Conservation (phyloP, 1,140 invertebrate genomes). For the Elymnias hypermnestra region DNA sequence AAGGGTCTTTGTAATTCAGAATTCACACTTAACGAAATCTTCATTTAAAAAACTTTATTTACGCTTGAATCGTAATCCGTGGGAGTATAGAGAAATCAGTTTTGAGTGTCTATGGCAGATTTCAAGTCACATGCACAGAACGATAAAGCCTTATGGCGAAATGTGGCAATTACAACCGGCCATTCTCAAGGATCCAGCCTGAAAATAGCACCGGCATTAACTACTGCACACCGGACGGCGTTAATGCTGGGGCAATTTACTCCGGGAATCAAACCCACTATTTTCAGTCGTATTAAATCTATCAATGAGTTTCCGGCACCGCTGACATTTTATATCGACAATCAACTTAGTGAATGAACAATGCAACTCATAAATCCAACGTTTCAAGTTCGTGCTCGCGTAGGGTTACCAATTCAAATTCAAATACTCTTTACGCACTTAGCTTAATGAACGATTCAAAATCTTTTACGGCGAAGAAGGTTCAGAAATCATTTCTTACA, state of each 20-base stretch:
- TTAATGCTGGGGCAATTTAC: background rate
- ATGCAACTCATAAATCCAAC: background rate
- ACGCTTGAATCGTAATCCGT: too few species aligned
- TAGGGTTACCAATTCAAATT: background rate
- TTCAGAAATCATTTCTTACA: too few species aligned
- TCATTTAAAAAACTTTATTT: too few species aligned
- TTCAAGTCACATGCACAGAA: too few species aligned
- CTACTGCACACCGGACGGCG: background rate
- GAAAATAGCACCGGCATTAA: background rate
- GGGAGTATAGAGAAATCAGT: too few species aligned
- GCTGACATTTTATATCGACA: slow-evolving; percentile 3
- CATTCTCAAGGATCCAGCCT: slow-evolving; percentile 3
- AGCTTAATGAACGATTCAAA: too few species aligned
- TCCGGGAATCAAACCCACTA: slow-evolving; percentile 4
- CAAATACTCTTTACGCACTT: too few species aligned
- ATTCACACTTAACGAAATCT: too few species aligned
- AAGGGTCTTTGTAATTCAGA: too few species aligned
- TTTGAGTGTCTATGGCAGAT: too few species aligned
- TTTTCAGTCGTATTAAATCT: slow-evolving; percentile 5
- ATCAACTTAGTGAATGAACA: slow-evolving; percentile 5
- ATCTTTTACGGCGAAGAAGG: too few species aligned
- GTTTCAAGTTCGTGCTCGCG: background rate
- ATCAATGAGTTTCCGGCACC: slow-evolving; percentile 6
- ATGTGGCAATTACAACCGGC: background rate
- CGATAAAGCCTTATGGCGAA: background rate